A percentile compares a stretch with the other conserved stretches of the same genome.
These are phyloP conservation scores for Callimorpha dominula DNA, from an alignment of 2,888 invertebrate genomes.

Conservation along the genomic window DNA sequence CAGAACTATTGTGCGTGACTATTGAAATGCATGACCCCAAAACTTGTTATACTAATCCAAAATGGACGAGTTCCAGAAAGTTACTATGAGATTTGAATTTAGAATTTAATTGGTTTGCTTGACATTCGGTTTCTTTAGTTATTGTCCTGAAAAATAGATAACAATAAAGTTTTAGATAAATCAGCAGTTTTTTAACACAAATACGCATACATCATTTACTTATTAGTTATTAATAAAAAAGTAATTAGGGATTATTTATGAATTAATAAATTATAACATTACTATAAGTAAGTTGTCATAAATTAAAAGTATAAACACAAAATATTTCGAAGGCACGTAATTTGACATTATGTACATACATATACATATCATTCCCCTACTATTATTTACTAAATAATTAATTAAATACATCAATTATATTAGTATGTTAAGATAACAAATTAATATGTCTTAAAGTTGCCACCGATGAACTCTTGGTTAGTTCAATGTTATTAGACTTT, in stretches of 20 bases:
- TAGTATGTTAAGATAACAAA: background rate
- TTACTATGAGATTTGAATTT: background rate
- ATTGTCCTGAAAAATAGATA: background rate
- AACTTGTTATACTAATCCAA: conserved; percentile 29
- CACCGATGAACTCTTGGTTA: too few relatives aligned
- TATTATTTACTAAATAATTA: background rate
- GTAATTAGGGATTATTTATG: background rate
- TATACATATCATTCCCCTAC: background rate
- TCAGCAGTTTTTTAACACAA: background rate
- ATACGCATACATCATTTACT: background rate
- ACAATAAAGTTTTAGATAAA: background rate
- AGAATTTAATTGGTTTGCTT: background rate
- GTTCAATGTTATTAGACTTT: too few relatives aligned
- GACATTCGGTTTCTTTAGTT: background rate
- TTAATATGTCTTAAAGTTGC: too few relatives aligned
- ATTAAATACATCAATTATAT: background rate
- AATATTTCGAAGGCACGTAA: background rate
- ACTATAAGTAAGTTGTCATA: background rate
- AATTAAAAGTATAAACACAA: background rate
- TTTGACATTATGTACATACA: background rate
- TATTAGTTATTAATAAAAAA: background rate
- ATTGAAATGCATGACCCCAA: conserved; percentile 25
- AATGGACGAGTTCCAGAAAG: background rate
- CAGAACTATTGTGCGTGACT: conserved; percentile 18
- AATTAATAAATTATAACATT: background rate